Base-by-base conservation (phyloP, 2,797 vertebrate genomes). In the Benthosema pterotum region DNA sequence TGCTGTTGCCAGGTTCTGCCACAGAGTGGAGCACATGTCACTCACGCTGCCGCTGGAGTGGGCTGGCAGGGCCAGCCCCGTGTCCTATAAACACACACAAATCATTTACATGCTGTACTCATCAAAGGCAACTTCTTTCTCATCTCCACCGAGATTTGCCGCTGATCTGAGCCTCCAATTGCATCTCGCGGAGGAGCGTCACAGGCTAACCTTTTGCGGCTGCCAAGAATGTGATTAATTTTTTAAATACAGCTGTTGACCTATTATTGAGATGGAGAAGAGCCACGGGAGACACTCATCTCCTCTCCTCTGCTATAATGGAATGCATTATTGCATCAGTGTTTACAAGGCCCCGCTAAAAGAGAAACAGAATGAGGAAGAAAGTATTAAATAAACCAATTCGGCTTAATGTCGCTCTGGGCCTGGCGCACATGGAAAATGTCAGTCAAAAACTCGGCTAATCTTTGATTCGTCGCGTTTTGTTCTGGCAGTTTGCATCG, bases 171-270 rank as follows among this genome's bases (percentile, higher is more conserved):
- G 88, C 83, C 75, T 91, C 88, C 85, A 88, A 86, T 87, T 86
- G 81, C 87, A 83, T 92, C 89, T 92, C 87, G 2, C 1, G 48
- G 75, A 90, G 48, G 75, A 90, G 87, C 64, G 65, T 67, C 46
- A 71, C 74, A n/a, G 55, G 75, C 87, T 92, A 93, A 93, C 92
- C 91, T 94, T n/a, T 92, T 92, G 83, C 86, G 71, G 88, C 87
- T 93, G 93, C 91, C 92, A 93, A 92, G 89, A 91, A 91, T 91
- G 84, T 90, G 91, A 94, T 94, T 86, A 91, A 92, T 94, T 93
- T 93, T 94, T 94, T 91, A 91, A 93, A 93, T 91, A 92, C 93
- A 93, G 93, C 93, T 94, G 92, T 93, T 93, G 92, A 93, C 92
- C 93, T 93, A 93, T 93, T 94, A 93, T 94, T 91, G 90, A 91